phyloP scores from a whole-genome alignment of 2,797 vertebrate genomes.

The Falco biarmicus region DNA sequence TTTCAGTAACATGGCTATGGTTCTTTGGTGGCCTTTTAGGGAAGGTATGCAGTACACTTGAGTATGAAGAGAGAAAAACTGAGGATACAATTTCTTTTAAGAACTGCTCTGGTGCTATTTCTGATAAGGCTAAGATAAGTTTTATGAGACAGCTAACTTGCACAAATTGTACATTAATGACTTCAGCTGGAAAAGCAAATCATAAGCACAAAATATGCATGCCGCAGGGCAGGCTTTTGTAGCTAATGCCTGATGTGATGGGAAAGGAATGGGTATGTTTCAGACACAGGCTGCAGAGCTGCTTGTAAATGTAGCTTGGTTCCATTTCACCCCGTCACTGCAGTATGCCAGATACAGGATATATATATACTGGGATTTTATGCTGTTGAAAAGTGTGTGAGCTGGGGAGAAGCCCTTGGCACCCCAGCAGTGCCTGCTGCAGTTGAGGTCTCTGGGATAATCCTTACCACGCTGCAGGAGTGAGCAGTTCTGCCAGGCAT shows the following conservation, averaged over 20 bases:
- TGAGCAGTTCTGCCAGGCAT: rapidly evolving
- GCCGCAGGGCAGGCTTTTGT: background rate
- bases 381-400: background rate
- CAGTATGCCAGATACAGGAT: background rate
- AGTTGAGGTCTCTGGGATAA: background rate
- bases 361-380: background rate
- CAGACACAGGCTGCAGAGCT: background rate
- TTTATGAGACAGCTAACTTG: background rate
- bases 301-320: background rate
- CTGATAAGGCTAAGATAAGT: background rate
- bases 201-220: background rate
- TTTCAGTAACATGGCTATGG: rapidly evolving
- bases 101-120: background rate
- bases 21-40: background rate
- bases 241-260: background rate
- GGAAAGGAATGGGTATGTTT: background rate
- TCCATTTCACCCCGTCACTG: background rate
- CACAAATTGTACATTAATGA: background rate
- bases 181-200: background rate
- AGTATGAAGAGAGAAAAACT: background rate
- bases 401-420: background rate
- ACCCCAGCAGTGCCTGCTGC: rapidly evolving
- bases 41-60: rapidly evolving
- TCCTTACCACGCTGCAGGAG: background rate
- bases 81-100: background rate